phyloP scores from a whole-genome alignment of 2,113 vertebrate species.

The Cygnus buccinator region DNA sequence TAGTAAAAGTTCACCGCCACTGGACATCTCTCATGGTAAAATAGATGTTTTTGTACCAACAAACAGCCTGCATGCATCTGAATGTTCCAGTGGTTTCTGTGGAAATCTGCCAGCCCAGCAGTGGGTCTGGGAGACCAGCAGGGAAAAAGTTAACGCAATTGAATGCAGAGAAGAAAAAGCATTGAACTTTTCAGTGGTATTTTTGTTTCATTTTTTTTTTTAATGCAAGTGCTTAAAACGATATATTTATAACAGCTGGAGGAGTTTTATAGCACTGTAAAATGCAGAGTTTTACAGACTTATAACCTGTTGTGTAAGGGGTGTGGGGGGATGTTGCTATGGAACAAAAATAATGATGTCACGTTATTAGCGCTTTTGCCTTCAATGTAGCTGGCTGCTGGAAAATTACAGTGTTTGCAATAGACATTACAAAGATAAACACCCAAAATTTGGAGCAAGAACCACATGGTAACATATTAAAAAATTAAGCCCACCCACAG shows the following conservation, averaged over 20 bases:
- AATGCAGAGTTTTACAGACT: constrained; percentile 60
- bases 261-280: constrained; percentile 64
- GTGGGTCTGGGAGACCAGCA: constrained; percentile 51
- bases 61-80: not conserved
- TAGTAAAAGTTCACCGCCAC: not conserved
- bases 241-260: constrained; percentile 71
- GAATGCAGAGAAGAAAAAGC: constrained; percentile 51
- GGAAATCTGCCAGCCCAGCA: constrained; percentile 52
- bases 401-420: constrained; percentile 58
- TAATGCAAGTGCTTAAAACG: constrained; percentile 56
- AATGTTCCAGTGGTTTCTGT: not conserved
- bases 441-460: constrained; percentile 29
- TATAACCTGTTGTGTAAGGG: constrained; percentile 62
- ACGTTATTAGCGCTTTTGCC: constrained; percentile 64
- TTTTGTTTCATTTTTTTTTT: constrained; percentile 40
- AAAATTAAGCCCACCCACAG: constrained; percentile 30
- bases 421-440: constrained; percentile 47
- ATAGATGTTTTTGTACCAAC: not conserved
- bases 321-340: constrained; percentile 56
- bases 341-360: constrained; percentile 68
- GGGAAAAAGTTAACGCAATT: constrained; percentile 64
- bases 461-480: constrained; percentile 19
- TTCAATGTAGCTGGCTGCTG: constrained; percentile 47
- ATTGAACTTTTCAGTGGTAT: constrained; percentile 58
- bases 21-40: not conserved